A percentile compares a stretch with the other conserved stretches of the same genome.
Conservation (phyloP, 2,888 invertebrate genomes). For the Platycheirus albimanus region DNA sequence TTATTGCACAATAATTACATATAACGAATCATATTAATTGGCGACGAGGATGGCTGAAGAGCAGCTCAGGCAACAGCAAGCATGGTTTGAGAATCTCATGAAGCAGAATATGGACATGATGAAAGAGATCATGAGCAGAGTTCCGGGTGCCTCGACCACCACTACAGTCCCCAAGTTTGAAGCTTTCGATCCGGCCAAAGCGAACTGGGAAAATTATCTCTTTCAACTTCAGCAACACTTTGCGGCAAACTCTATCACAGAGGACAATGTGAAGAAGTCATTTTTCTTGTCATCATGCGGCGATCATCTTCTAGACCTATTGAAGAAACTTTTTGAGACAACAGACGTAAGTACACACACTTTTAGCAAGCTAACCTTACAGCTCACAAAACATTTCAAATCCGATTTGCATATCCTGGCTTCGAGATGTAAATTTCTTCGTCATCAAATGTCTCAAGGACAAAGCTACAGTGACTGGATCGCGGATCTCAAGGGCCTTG, state of each 20-base stretch:
- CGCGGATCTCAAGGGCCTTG: constrained; percentile 54
- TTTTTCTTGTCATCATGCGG: not conserved
- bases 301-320: not conserved
- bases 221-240: constrained; percentile 7
- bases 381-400: constrained; percentile 5
- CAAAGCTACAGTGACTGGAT: constrained; percentile 43
- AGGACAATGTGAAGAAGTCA: not conserved
- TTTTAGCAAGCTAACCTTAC: not conserved
- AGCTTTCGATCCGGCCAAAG: constrained; percentile 7
- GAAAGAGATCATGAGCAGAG: not conserved
- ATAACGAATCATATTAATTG: not conserved
- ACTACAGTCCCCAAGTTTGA: not conserved
- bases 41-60: not conserved
- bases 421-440: constrained; percentile 35
- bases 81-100: not conserved
- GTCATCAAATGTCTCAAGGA: constrained; percentile 15
- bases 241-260: not conserved
- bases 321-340: not conserved
- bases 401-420: constrained; percentile 24
- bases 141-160: not conserved
- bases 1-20: no score
- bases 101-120: not conserved
- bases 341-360: constrained; percentile 14
- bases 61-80: not conserved
- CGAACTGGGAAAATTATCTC: constrained; percentile 10